These are phyloP conservation scores for Argopecten irradians DNA, from an alignment of 1,140 invertebrate genomes.

Conservation along the genomic window DNA sequence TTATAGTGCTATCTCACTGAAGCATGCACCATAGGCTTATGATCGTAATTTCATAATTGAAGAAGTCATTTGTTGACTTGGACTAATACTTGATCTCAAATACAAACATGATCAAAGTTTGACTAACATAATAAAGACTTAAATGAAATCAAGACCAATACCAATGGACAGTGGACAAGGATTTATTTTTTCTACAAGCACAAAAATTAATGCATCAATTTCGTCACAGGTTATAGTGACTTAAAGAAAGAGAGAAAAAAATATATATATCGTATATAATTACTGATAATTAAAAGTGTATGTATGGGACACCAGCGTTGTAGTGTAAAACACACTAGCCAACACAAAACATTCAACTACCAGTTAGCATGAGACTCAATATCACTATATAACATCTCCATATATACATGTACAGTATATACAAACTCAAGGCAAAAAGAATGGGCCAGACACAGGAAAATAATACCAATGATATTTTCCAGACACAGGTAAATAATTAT, in stretches of 20 bases:
- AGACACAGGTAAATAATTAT: background rate
- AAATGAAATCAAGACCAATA: background rate
- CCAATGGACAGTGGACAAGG: background rate
- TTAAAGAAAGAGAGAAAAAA: background rate
- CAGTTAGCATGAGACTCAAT: background rate
- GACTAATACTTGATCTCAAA: too few relatives aligned
- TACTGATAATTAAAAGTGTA: conserved; percentile 9
- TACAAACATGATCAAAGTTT: too few relatives aligned
- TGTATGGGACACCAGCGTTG: background rate
- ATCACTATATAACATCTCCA: background rate
- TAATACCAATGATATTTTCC: background rate
- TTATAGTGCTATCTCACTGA: too few relatives aligned
- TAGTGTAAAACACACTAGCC: background rate
- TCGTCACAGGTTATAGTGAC: background rate
- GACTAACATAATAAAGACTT: too few relatives aligned
- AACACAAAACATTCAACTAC: background rate
- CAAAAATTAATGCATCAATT: conserved; percentile 6
- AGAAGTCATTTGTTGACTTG: too few relatives aligned
- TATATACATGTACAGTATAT: background rate
- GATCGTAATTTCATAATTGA: too few relatives aligned
- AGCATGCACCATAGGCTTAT: too few relatives aligned
- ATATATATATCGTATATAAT: conserved; percentile 12
- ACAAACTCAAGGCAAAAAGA: background rate
- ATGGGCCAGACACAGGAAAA: background rate
- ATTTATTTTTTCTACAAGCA: conserved; percentile 12